Base-by-base conservation (phyloP, 2,113 vertebrate genomes). In the Elgaria multicarinata region DNA sequence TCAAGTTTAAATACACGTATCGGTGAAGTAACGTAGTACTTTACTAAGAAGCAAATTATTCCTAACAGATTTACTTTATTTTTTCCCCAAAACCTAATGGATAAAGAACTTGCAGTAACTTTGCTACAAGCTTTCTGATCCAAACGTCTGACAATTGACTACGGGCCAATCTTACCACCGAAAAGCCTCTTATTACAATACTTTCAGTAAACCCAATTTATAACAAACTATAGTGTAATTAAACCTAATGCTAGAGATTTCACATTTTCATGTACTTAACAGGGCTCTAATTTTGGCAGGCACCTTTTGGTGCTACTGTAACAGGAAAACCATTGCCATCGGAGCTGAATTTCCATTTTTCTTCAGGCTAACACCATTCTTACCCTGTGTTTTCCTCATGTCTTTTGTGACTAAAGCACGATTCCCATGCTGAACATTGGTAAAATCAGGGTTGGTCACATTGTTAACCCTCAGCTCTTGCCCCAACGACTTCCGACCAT, bases 401-500 rank as follows among this genome's bases (percentile, higher is more conserved):
- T 99, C 99, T 98, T 99, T 99, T 97, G 98, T 97, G 98, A 98
- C 98, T 99, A 99, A 98, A 96, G 98, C 99, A 99, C 99, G 98
- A 97, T 97, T 99, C 97, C 99, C 99, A 99, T 99, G 99, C 97
- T 99, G 98, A 98, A 99, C 98, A 98, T 97, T 97, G 96, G 97
- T 98, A 97, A 98, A 98, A 98, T 99, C 99, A 97, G 97, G 92
- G 94, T 95, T 96, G 93, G 98, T 99, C 98, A 99, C 98, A 98
- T 99, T 98, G 97, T 99, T 99, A 97, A 98, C 97, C 96, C 99
- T 99, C 99, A 99, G 98, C 99, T 99, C 99, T 99, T 99, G 98
- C 99, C 98, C 99, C 99, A 99, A 96, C 98, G 99, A 99, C 98
- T 99, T 99, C 99, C 99, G 98, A 99, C 98, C 98, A 99, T 98